Conservation (phyloP, 2,888 invertebrate genomes). For the Drosophila borealis region DNA sequence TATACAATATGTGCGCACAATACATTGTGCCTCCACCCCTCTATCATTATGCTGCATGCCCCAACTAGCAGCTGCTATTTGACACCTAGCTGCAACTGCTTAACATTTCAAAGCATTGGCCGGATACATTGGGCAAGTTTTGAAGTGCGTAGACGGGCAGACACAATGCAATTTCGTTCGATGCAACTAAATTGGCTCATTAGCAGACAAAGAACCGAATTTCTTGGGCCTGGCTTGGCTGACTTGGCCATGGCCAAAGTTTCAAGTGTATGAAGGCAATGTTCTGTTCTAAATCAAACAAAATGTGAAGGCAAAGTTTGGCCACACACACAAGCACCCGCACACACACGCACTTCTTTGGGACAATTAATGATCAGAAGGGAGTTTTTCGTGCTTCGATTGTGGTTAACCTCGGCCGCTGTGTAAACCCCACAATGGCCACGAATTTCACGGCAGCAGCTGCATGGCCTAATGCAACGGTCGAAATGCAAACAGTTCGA, state of each 20-base stretch:
- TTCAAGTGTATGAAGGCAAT: conserved; percentile 47
- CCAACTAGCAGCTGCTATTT: conserved; percentile 6
- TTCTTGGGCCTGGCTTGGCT: conserved; percentile 27
- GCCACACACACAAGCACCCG: conserved; percentile 17
- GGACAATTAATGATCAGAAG: conserved; percentile 66
- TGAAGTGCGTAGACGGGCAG: conserved; percentile 53
- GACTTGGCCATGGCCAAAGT: conserved; percentile 59
- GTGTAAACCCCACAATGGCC: conserved; percentile 70
- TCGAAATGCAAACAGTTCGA: conserved; percentile 76
- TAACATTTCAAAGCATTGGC: conserved; percentile 71
- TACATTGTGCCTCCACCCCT: not conserved
- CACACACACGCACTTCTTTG: conserved; percentile 31
- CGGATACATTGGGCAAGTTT: conserved; percentile 57
- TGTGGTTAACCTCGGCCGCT: conserved; percentile 55
- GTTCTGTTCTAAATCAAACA: conserved; percentile 69
- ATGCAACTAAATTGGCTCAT: conserved; percentile 80
- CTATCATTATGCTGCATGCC: not conserved
- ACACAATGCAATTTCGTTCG: conserved; percentile 64
- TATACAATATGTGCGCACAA: not conserved
- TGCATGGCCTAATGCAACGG: conserved; percentile 69
- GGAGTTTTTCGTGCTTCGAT: conserved; percentile 57
- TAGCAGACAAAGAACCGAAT: conserved; percentile 64
- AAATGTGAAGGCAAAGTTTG: conserved; percentile 51
- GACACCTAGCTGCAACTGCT: conserved; percentile 39
- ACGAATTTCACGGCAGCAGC: conserved; percentile 73